Evolutionary conservation across 2,113 vertebrate species (phyloP).

Genomic region (Motacilla tschutschensis): DNA sequence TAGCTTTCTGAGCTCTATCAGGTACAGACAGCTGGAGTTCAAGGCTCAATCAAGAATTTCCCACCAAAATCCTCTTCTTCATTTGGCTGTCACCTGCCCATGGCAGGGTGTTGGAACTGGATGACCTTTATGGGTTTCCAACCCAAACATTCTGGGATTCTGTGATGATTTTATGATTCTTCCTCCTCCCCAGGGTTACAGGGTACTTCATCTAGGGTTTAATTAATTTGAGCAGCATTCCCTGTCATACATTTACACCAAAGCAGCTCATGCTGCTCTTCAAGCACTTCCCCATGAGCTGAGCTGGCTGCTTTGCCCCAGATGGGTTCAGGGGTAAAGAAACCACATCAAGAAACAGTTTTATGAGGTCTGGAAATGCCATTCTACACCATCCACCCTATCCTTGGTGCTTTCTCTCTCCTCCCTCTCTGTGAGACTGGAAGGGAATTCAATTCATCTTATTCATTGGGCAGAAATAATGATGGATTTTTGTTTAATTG

Average conservation of each 20-base stretch:
- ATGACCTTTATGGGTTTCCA: neutral
- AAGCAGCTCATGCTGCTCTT: neutral
- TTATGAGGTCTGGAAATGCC: neutral
- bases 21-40: neutral
- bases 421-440: neutral
- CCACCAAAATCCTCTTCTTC: neutral
- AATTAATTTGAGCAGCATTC: neutral
- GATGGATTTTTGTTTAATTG: neutral
- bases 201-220: rapidly evolving
- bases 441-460: neutral
- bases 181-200: neutral
- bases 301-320: neutral
- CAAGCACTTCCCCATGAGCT: neutral
- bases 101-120: neutral
- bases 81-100: neutral
- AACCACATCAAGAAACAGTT: neutral
- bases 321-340: neutral
- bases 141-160: neutral
- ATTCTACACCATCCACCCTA: neutral
- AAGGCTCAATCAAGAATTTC: neutral
- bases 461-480: neutral
- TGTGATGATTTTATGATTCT: neutral
- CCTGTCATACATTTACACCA: neutral
- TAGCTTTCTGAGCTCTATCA: neutral
- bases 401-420: neutral